Evolutionary conservation across 2,113 vertebrate genomes (phyloP).

Genomic region (Columba livia): DNA sequence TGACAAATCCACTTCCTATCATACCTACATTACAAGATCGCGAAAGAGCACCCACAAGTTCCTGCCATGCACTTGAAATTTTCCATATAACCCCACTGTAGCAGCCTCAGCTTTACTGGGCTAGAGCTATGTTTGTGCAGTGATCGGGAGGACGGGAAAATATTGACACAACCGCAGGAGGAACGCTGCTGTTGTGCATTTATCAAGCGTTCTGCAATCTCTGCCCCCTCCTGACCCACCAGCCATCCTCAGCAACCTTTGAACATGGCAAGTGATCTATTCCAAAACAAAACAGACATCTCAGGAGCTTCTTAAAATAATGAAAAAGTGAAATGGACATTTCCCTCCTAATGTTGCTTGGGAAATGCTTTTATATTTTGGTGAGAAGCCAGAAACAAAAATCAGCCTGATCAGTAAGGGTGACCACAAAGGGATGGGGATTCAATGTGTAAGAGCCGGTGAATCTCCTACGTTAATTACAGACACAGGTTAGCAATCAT

Average conservation of each 20-base stretch:
- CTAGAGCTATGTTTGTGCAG: constrained; percentile 67
- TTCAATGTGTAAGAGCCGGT: background rate
- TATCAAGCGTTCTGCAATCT: background rate
- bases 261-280: constrained; percentile 3
- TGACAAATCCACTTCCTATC: background rate
- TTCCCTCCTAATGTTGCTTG: background rate
- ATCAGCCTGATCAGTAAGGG: background rate
- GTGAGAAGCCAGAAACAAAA: background rate
- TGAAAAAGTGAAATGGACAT: background rate
- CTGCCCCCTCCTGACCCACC: background rate
- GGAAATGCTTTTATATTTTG: background rate
- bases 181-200: background rate
- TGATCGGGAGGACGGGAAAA: constrained; percentile 59
- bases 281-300: background rate
- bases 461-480: constrained; percentile 13
- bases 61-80: constrained; percentile 10
- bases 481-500: background rate
- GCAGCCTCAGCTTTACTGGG: background rate
- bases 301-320: background rate
- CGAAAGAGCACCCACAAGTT: background rate
- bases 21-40: background rate
- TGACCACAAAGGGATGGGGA: background rate
- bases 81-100: background rate
- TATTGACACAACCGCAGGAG: constrained; percentile 63
- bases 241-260: constrained; percentile 63